A percentile compares a stretch with the other conserved stretches of the same genome.
These are phyloP conservation scores for Tympanuchus pallidicinctus DNA, from an alignment of 2,113 vertebrate genomes.

Conservation along the genomic window DNA sequence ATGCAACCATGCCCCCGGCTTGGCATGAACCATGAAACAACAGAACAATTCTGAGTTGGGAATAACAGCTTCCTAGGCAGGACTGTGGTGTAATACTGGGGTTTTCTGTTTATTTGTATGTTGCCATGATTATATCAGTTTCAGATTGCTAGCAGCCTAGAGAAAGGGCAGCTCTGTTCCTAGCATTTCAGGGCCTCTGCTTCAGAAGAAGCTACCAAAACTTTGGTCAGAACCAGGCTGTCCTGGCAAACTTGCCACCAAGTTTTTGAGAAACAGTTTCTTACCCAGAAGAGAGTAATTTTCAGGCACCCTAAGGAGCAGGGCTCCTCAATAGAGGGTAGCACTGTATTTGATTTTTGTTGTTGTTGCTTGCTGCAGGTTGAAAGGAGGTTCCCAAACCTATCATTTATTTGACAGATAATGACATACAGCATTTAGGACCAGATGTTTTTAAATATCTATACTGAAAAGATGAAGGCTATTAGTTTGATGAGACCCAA, in stretches of 20 bases:
- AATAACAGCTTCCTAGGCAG: neutral
- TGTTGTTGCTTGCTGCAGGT: neutral
- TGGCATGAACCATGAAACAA: neutral
- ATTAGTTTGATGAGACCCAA: constrained; percentile 38
- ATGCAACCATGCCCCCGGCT: neutral
- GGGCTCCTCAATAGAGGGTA: neutral
- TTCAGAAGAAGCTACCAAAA: neutral
- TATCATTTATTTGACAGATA: constrained; percentile 22
- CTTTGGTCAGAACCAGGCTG: neutral
- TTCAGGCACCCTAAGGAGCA: neutral
- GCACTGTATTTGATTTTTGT: neutral
- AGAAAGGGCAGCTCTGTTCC: neutral
- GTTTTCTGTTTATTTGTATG: neutral
- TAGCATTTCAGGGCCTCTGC: neutral
- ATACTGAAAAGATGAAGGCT: constrained; percentile 18
- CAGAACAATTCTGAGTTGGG: neutral
- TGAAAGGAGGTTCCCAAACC: constrained; percentile 11
- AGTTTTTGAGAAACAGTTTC: neutral
- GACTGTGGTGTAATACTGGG: neutral
- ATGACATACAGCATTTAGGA: neutral
- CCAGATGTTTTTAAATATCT: constrained; percentile 21
- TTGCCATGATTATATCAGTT: neutral
- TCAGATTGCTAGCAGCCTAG: neutral
- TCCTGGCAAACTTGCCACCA: rapidly evolving
- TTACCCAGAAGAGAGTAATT: neutral